Evolutionary conservation across 2,888 invertebrate genomes (phyloP).

Genomic region (Stenichneumon culpator): DNA sequence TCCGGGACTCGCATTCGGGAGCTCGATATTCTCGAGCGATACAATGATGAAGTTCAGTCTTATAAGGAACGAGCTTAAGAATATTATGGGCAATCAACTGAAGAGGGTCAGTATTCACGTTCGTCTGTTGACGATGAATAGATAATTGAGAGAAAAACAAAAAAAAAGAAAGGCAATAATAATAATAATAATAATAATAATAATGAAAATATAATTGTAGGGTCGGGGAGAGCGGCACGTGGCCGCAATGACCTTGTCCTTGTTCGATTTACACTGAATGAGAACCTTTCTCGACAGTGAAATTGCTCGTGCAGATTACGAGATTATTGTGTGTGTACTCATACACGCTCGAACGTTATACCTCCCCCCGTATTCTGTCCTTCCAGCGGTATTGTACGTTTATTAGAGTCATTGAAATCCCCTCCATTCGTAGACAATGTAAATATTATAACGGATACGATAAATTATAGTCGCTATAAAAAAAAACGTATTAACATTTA

Average conservation of each 20-base stretch:
- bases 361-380: neutral
- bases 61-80: slow-evolving; percentile 98
- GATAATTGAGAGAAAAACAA: neutral
- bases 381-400: neutral
- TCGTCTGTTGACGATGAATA: slow-evolving; percentile 43
- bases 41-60: slow-evolving; percentile 99
- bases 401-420: neutral
- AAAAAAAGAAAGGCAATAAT: neutral
- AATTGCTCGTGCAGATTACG: neutral
- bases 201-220: slow-evolving; percentile 3
- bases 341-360: neutral
- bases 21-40: slow-evolving; percentile 97
- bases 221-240: slow-evolving; percentile 40
- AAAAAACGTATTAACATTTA: neutral
- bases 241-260: slow-evolving; percentile 53
- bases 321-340: neutral
- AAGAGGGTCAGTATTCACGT: slow-evolving; percentile 93
- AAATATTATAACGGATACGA: neutral
- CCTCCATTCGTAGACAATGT: neutral
- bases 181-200: neutral
- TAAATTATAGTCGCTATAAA: neutral
- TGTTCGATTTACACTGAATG: slow-evolving; percentile 9
- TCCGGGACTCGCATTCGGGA: slow-evolving; percentile 96
- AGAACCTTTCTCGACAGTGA: slow-evolving; percentile 13
- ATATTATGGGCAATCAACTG: slow-evolving; percentile 98